Evolutionary conservation across 2,888 invertebrate species (phyloP).

Genomic region (Harmothoe impar): DNA sequence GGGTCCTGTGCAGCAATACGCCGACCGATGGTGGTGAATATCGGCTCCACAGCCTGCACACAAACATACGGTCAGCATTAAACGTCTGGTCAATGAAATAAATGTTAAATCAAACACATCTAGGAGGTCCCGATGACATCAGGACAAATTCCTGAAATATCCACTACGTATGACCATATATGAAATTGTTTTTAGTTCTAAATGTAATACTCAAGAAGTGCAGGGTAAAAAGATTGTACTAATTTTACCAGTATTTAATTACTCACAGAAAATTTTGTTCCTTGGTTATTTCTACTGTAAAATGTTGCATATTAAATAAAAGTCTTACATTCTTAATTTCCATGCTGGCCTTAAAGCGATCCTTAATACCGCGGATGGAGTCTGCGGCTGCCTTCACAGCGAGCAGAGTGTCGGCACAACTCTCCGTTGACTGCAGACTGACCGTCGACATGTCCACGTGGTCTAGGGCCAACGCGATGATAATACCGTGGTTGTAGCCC

Average conservation of each 20-base stretch:
- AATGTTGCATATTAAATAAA: too few species aligned
- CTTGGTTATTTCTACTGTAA: too few species aligned
- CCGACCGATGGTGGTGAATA: background rate
- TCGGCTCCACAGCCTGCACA: background rate
- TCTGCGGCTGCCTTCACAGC: slow-evolving; percentile 15
- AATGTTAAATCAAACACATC: too few species aligned
- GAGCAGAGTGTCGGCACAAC: background rate
- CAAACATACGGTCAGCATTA: too few species aligned
- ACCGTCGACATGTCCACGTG: slow-evolving; percentile 10
- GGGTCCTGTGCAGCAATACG: background rate
- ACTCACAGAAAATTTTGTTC: background rate
- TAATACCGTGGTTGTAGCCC: background rate
- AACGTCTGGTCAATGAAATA: too few species aligned
- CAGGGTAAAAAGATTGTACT: too few species aligned
- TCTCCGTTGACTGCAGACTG: background rate
- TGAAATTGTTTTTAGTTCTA: too few species aligned
- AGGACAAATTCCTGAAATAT: too few species aligned
- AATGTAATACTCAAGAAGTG: too few species aligned
- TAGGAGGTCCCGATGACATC: too few species aligned
- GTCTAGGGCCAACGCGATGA: background rate
- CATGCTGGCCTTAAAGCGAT: slow-evolving; percentile 33
- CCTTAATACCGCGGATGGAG: background rate
- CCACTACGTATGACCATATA: too few species aligned
- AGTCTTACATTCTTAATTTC: background rate
- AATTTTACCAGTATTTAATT: too few species aligned